Percentiles rank a stretch among this genome's conserved stretches.
Evolutionary conservation across 2,113 vertebrate genomes (phyloP).

Genomic region (Spea multiplicata): DNA sequence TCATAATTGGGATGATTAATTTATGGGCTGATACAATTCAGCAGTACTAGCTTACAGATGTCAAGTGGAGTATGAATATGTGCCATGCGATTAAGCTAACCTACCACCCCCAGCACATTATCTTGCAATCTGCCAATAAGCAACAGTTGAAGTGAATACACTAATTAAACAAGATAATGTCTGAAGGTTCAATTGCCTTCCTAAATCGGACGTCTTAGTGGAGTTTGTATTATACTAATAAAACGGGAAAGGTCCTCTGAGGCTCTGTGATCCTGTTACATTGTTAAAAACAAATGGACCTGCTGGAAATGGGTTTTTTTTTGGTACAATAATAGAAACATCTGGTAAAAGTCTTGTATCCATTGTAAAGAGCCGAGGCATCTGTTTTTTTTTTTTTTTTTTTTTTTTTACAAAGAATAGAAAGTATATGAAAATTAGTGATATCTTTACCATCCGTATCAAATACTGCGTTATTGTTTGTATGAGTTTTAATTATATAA

Average conservation of each 20-base stretch:
- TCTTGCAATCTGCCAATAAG: neutral
- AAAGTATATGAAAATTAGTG: neutral
- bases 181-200: conserved; percentile 15
- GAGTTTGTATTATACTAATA: conserved; percentile 13
- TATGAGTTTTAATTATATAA: conserved; percentile 8
- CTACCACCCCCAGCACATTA: neutral
- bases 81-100: conserved; percentile 17
- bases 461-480: neutral
- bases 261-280: conserved; percentile 6
- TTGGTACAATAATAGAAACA: neutral
- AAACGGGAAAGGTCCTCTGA: conserved; percentile 22
- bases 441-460: neutral
- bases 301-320: neutral
- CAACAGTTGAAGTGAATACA: conserved; percentile 19
- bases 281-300: conserved; percentile 23
- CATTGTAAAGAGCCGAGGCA: neutral
- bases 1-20: conserved; percentile 32
- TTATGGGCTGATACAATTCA: conserved; percentile 13
- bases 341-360: neutral
- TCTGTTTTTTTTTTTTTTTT: neutral
- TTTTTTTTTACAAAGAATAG: neutral
- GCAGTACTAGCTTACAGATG: conserved; percentile 15
- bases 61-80: conserved; percentile 15
- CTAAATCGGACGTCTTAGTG: conserved; percentile 9
- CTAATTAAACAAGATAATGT: conserved; percentile 46